A percentile compares a stretch with the other conserved stretches of the same genome.
phyloP scores from a whole-genome alignment of 2,113 vertebrate species.

The Pionites leucogaster region DNA sequence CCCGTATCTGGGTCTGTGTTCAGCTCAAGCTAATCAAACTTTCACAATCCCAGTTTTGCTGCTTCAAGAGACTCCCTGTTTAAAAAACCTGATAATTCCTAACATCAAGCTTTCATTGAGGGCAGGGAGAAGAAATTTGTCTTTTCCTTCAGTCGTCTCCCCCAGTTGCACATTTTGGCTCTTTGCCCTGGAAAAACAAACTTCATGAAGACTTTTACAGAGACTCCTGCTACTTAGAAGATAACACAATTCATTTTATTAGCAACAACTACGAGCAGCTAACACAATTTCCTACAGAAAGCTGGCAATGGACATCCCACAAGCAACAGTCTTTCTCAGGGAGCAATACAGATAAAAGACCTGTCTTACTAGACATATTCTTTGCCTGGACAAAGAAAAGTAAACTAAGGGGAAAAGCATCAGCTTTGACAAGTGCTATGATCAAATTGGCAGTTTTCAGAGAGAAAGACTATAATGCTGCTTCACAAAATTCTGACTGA shows the following conservation, averaged over 20 bases:
- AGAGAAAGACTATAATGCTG: neutral
- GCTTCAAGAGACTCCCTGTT: neutral
- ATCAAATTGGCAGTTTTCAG: neutral
- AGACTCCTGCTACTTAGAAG: neutral
- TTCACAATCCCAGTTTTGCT: neutral
- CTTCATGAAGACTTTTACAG: neutral
- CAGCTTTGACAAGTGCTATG: neutral
- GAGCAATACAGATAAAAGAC: neutral
- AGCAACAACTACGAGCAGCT: neutral
- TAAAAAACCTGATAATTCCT: neutral
- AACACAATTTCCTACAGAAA: neutral
- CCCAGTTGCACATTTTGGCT: neutral
- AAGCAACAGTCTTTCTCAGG: neutral
- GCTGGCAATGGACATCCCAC: neutral
- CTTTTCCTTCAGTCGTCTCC: neutral
- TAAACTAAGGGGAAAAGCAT: neutral
- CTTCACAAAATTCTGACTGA: conserved; percentile 3
- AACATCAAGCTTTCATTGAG: neutral
- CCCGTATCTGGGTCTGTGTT: neutral
- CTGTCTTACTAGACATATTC: neutral
- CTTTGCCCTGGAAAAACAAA: neutral
- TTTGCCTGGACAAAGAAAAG: neutral
- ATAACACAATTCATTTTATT: neutral
- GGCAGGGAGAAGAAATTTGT: neutral
- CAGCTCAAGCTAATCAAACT: neutral